Base-by-base conservation (phyloP, 2,113 vertebrate genomes). In the Tetrax tetrax region DNA sequence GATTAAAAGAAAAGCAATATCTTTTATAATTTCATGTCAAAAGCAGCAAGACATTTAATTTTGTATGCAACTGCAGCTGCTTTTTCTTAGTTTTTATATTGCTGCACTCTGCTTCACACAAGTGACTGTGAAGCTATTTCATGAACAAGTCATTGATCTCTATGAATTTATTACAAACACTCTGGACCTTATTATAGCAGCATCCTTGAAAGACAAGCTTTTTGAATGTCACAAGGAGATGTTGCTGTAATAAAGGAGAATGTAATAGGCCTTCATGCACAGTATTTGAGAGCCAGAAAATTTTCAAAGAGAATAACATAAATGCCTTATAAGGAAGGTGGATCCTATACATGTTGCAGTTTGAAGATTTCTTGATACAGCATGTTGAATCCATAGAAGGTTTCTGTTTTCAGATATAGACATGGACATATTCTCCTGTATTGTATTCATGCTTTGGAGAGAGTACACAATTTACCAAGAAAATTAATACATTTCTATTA, bases 311-410 rank as follows among this genome's bases (percentile, higher is more conserved):
- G 90, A 96, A 97, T 97, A 96, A 96, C 5, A 0, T 84, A 91
- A 29, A 37, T 28, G 21, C 61, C 74, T 93, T 87, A 89, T 95
- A 91, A 89, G 87, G 79, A 78, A 90, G 76, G 48, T 83, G 56
- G 69, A 81, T 93, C 87, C 93, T 90, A 85, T 96, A 95, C 81
- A 97, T 96, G 95, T 92, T 98, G 93, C 96, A 93, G 94, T 97
- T 97, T 98, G 97, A 97, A 97, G 95, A 97, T 87, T 96, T 95
- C 93, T 88, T 84, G 50, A 89, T 89, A 83, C 15, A 82, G 65
- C 21, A 48, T 28, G 53, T 75, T 81, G 88, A 90, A 96, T 90
- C 60, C 64, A 61, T 60, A 89, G 37, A 57, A 80, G 60, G 33
- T 70, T 83, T 85, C 74, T 75, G 7, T 53, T 79, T 93, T 90